These are phyloP conservation scores for Eupithecia abbreviata DNA, from an alignment of 2,888 invertebrate species.

Conservation along the genomic window DNA sequence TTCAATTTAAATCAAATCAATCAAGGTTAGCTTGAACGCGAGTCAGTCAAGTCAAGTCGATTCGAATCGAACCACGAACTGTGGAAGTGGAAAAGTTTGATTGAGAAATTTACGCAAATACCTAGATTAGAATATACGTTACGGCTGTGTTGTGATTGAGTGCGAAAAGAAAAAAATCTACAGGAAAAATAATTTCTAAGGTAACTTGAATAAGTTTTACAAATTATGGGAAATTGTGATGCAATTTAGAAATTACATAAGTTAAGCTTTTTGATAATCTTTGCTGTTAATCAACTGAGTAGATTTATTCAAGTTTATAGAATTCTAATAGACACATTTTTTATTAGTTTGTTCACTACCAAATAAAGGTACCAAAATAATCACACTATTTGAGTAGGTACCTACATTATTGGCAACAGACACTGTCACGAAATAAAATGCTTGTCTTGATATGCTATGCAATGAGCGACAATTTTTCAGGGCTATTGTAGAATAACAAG, in stretches of 20 bases:
- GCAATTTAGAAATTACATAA: conserved; percentile 72
- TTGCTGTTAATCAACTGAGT: neutral
- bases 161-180: neutral
- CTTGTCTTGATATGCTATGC: neutral
- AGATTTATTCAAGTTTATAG: neutral
- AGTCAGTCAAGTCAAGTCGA: too few relatives aligned
- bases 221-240: conserved; percentile 53
- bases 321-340: neutral
- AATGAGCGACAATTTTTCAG: neutral
- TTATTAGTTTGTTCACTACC: neutral
- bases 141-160: neutral
- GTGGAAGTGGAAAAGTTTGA: neutral
- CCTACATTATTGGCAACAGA: neutral
- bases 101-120: too few relatives aligned
- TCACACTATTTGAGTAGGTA: neutral
- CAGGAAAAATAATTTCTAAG: neutral
- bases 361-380: neutral
- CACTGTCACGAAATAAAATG: conserved; percentile 2
- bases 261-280: conserved; percentile 41
- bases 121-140: neutral
- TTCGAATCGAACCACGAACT: too few relatives aligned
- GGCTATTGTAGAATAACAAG: conserved; percentile 3
- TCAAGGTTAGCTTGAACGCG: too few relatives aligned
- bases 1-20: too few relatives aligned
- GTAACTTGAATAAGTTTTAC: neutral